phyloP scores from a whole-genome alignment of 2,113 vertebrate genomes.

The Oncorhynchus clarkii region DNA sequence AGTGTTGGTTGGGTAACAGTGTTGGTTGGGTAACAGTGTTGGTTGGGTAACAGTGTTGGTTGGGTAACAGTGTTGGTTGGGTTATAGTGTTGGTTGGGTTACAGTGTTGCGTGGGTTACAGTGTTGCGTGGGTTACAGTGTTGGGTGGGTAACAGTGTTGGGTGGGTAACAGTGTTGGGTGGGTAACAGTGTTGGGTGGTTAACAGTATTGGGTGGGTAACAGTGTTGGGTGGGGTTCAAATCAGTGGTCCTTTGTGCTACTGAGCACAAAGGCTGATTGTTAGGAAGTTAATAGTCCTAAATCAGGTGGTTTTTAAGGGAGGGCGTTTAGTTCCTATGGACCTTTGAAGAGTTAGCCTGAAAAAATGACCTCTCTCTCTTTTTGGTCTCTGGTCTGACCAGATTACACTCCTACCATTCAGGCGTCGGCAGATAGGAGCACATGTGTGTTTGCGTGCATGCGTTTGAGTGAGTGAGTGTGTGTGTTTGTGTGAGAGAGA shows the following conservation, averaged over 20 bases:
- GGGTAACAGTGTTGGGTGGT: no score
- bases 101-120: neutral
- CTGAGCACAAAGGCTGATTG: neutral
- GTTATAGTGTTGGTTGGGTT: no score
- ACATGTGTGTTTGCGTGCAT: neutral
- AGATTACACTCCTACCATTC: slow-evolving; percentile 13
- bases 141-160: neutral
- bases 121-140: no score
- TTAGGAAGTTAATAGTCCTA: slow-evolving; percentile 1
- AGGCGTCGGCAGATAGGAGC: neutral
- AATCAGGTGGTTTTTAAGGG: neutral
- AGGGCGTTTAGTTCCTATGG: neutral
- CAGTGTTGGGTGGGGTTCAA: neutral
- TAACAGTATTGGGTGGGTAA: neutral
- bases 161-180: neutral
- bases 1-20: neutral
- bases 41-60: neutral
- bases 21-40: no score
- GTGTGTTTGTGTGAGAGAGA: neutral
- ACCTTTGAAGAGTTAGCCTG: neutral
- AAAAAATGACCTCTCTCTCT: slow-evolving; percentile 27
- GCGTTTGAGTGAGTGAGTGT: neutral
- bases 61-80: neutral
- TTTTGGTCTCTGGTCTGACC: neutral
- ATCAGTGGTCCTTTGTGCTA: neutral